These are phyloP conservation scores for Seison nebaliae DNA, from an alignment of 1,140 invertebrate species.

Conservation along the genomic window DNA sequence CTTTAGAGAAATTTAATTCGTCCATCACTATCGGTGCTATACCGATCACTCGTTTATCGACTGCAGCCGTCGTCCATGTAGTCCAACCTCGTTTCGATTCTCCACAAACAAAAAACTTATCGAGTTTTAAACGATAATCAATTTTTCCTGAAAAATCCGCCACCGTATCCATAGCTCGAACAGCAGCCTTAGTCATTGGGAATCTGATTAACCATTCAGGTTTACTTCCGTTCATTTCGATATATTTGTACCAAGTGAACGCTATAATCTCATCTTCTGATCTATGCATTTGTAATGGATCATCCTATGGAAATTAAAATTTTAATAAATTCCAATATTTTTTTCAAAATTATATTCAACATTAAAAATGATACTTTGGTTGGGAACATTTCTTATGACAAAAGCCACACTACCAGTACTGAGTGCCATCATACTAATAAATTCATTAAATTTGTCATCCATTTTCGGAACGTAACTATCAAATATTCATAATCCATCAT, in stretches of 20 bases:
- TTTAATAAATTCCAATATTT: background rate
- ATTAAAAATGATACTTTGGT: constrained; percentile 18
- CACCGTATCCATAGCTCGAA: constrained; percentile 19
- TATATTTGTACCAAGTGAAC: constrained; percentile 17
- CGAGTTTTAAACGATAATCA: constrained; percentile 8
- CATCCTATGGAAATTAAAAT: constrained; percentile 15
- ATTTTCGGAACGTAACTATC: constrained; percentile 13
- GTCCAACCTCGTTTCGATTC: constrained; percentile 23
- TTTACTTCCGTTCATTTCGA: background rate
- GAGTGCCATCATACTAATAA: constrained; percentile 16
- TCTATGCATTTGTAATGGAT: constrained; percentile 17
- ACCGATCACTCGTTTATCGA: constrained; percentile 20
- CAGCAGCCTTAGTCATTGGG: constrained; percentile 16
- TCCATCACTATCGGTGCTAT: constrained; percentile 22
- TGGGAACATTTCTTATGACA: constrained; percentile 19
- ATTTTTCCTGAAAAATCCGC: constrained; percentile 15
- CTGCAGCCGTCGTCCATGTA: constrained; percentile 20
- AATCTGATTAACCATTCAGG: background rate
- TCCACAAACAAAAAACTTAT: constrained; percentile 18
- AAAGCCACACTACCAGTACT: constrained; percentile 16
- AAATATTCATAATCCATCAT: background rate
- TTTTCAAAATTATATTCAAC: constrained; percentile 11
- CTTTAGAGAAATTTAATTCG: constrained; percentile 19
- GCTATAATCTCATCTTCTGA: constrained; percentile 18
- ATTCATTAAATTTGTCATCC: constrained; percentile 17